These are phyloP conservation scores for Ochotona curzoniae DNA, from an alignment of 2,113 vertebrate species.

Conservation along the genomic window DNA sequence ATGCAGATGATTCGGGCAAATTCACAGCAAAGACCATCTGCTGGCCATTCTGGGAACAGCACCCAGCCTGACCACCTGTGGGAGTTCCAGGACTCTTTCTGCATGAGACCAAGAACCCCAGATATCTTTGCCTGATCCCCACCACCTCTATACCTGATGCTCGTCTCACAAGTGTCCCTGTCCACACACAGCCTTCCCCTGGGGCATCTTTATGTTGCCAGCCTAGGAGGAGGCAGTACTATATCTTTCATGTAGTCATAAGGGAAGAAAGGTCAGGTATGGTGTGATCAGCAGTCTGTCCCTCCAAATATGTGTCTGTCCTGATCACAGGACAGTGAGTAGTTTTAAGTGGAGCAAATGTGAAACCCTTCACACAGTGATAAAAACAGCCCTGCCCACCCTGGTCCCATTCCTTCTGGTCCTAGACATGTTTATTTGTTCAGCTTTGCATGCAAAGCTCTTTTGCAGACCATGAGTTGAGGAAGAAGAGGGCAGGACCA, in stretches of 20 bases:
- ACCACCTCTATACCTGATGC: too few species aligned
- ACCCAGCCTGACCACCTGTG: too few species aligned
- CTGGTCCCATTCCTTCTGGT: not conserved
- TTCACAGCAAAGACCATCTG: too few species aligned
- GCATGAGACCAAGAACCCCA: too few species aligned
- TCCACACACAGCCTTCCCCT: too few species aligned
- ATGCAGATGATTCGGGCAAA: too few species aligned
- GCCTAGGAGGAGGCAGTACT: too few species aligned
- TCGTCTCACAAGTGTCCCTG: too few species aligned
- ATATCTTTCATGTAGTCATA: not conserved
- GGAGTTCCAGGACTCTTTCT: too few species aligned
- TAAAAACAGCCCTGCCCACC: constrained; percentile 57
- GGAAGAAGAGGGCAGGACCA: not conserved
- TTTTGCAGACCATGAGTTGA: constrained; percentile 41
- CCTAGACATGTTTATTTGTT: constrained; percentile 67
- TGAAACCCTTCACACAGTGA: constrained; percentile 60
- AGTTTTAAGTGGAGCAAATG: constrained; percentile 49
- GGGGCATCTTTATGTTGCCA: too few species aligned
- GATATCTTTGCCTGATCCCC: too few species aligned
- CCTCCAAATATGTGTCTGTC: not conserved
- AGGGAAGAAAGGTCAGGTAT: fast-evolving
- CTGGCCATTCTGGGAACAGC: too few species aligned
- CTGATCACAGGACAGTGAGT: not conserved
- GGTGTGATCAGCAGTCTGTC: not conserved
- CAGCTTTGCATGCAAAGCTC: constrained; percentile 64